phyloP scores from a whole-genome alignment of 2,113 vertebrate species.

The Zonotrichia leucophrys region DNA sequence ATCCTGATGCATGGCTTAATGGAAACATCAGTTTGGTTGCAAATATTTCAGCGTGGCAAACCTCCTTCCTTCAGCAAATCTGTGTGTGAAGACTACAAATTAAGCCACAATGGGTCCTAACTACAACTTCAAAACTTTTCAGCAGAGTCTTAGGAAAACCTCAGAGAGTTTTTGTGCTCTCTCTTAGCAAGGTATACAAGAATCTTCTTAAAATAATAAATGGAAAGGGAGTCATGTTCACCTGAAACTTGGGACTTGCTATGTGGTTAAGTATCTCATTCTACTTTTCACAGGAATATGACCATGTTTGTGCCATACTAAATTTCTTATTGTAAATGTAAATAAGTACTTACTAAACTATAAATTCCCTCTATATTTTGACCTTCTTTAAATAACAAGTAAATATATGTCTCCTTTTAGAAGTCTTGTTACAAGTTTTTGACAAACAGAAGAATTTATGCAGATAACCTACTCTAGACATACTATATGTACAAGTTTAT shows the following conservation, averaged over 20 bases:
- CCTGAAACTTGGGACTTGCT: neutral
- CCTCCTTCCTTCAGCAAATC: neutral
- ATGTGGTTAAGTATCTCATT: neutral
- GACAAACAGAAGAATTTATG: neutral
- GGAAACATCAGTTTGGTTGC: neutral
- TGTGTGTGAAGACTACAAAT: neutral
- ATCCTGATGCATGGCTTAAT: neutral
- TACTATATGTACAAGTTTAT: neutral
- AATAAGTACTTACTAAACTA: neutral
- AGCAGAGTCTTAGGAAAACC: neutral
- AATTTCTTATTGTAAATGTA: neutral
- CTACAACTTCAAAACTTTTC: neutral
- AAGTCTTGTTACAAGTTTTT: neutral
- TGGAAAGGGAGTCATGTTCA: neutral
- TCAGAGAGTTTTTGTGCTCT: neutral
- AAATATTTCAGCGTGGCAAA: neutral
- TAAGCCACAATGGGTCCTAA: neutral
- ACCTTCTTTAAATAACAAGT: neutral
- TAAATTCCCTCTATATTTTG: neutral
- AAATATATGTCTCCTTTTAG: neutral
- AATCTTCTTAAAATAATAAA: neutral
- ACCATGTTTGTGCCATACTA: neutral
- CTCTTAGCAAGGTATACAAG: neutral
- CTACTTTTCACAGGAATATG: neutral
- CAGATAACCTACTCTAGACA: neutral